A percentile compares a stretch with the other conserved stretches of the same genome.
Evolutionary conservation across 2,797 vertebrate species (phyloP).

Genomic region (Neosilurus mollespiculum): DNA sequence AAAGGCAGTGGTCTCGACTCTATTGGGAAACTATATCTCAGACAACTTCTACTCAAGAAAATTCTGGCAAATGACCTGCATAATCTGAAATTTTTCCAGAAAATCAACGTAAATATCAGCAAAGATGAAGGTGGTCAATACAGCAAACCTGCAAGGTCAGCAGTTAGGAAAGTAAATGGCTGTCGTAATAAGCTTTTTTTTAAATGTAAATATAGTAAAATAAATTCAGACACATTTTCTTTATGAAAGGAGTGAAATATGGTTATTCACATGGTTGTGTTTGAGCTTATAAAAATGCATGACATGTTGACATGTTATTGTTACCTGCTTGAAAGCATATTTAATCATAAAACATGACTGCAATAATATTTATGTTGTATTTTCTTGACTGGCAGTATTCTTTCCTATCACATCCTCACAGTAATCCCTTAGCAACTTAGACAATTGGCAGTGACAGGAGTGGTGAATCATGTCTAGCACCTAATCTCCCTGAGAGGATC

Average conservation of each 20-base stretch:
- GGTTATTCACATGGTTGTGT: neutral
- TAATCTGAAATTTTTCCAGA: neutral
- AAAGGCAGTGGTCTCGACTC: neutral
- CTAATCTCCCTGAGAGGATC: slow-evolving; percentile 58
- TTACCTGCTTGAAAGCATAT: neutral
- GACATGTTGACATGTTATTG: neutral
- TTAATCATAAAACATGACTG: neutral
- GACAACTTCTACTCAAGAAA: neutral
- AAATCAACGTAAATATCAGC: neutral
- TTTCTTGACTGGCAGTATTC: neutral
- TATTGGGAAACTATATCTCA: no score
- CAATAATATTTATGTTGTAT: neutral
- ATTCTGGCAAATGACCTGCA: neutral
- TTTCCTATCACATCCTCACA: slow-evolving; percentile 12
- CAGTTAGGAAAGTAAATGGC: neutral
- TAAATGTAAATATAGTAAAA: neutral
- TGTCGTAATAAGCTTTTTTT: neutral
- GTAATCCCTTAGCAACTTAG: slow-evolving; percentile 47
- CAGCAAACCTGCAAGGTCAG: neutral
- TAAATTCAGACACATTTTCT: neutral
- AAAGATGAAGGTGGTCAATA: neutral
- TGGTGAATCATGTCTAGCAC: slow-evolving; percentile 51
- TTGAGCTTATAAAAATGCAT: neutral
- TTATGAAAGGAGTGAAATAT: neutral
- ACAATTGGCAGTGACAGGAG: slow-evolving; percentile 53